Evolutionary conservation across 2,797 vertebrate species (phyloP), one percentile per base, ranked within the genome.

Genomic region (Odontamblyopus rebecca): DNA sequence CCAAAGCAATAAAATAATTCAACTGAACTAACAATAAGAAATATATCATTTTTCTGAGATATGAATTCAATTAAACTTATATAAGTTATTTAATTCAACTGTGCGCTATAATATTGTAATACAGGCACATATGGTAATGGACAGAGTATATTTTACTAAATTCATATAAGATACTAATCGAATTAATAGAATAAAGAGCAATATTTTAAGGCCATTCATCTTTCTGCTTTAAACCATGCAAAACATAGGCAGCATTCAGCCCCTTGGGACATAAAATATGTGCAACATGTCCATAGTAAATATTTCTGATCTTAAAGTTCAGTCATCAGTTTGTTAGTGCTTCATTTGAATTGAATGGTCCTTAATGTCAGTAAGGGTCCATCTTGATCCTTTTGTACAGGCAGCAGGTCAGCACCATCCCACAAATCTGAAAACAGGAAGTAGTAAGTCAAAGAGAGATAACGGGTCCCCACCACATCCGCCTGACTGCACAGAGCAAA

Each of bases 361-460:
- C 73, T 93, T n/a, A 32, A 19, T n/a, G 65, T 67, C 90, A 95
- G 82, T 94, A 94, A 68, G 90, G 90, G 6, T 93, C 92, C 85
- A 89, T 83, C 85, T 93, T 94, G 84, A 95, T 94, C 85, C 92
- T 92, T 79, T 74, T 91, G 86, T 95, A 89, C 73, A 95, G 82
- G 89, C 92, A 94, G 91, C 94, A 95, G 86, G 94, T 95, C 82
- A 96, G 91, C 78, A 93, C 87, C 93, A 95, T 95, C 70, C 95
- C 93, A 79, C 94, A 95, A 86, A 95, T 92, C 95, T 96, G 85
- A 59, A 93, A 93, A 90, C 76, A 89, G 81, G 78, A 88, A 75
- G 79, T 15, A 80, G 79, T 56, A 13, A 32, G 79, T 90, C 83
- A 91, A 78, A 80, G 68, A 57, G 16, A 3, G 16, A 69, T 32